Conservation (phyloP, 1,140 invertebrate genomes). For the Drosophila setifemur region DNA sequence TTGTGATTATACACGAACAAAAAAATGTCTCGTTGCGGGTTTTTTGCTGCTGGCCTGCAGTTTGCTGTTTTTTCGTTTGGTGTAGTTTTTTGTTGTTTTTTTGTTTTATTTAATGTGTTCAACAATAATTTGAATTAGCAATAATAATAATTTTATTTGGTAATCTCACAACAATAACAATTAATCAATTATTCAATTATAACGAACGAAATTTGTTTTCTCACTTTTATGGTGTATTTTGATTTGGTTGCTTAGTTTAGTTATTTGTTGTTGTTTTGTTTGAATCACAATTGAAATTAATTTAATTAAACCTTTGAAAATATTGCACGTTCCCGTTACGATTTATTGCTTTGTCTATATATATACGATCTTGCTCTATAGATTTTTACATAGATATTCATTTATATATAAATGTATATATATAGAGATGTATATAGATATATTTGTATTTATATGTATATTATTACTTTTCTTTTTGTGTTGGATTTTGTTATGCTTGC, state of each 20-base stretch:
- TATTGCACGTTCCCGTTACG: constrained; percentile 75
- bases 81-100: constrained; percentile 6
- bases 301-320: constrained; percentile 74
- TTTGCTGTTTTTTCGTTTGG: constrained; percentile 10
- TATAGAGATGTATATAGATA: constrained; percentile 56
- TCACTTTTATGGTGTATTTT: constrained; percentile 31
- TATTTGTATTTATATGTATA: constrained; percentile 39
- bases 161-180: constrained; percentile 54
- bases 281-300: constrained; percentile 49
- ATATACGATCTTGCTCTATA: constrained; percentile 23
- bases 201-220: constrained; percentile 24
- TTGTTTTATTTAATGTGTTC: constrained; percentile 1
- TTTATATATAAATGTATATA: constrained; percentile 16
- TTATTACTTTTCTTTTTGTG: constrained; percentile 47
- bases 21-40: constrained; percentile 32
- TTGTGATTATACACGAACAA: constrained; percentile 78
- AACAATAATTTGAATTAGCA: constrained; percentile 15
- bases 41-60: constrained; percentile 29
- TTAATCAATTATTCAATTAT: constrained; percentile 33
- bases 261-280: constrained; percentile 37
- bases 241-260: constrained; percentile 49
- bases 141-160: constrained; percentile 36
- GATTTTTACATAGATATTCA: constrained; percentile 35
- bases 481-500: constrained; percentile 65
- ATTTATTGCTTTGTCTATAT: constrained; percentile 45